Base-by-base conservation (phyloP, 1,140 invertebrate species). In the Spodoptera litura region DNA sequence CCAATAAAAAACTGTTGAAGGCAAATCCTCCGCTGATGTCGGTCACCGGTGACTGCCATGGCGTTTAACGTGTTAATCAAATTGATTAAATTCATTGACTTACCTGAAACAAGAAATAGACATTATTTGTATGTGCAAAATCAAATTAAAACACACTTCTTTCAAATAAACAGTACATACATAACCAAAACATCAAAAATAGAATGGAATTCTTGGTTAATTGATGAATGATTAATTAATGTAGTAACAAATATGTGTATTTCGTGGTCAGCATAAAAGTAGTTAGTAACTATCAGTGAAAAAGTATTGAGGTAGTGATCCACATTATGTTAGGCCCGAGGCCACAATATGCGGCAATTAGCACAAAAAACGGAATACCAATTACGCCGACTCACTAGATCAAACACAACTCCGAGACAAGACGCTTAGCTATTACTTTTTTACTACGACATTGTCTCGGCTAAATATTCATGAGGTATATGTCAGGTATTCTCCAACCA, bases 391-490 rank as follows among this genome's bases (percentile, higher is more conserved):
- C 25, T 56, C 51, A 38, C 52, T 71, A 71, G 27, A 56, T 55
- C 27, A 71, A 71, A 55, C 51, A 56, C 49, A 71, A 56, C 35
- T 4, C 27, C 13, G n/a, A 15, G 52, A 52, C 49, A 11, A 55
- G 27, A 27, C 13, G 25, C 49, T 31, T 15, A 55, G 55, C 35
- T 20, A 27, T 55, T 35, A 56, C 20, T 55, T 25, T 25, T 70
- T 68, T 25, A 52, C 20, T 71, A 55, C 68, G 20, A 15, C 11
- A 52, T 25, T 31, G 51, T 71, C 68, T 35, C 52, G n/a, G 49
- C n/a, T 71, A 71, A 71, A 56, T 71, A 71, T 71, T 71, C 68
- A 71, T 71, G 53, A 71, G n/a, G 13, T 55, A 35, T 13, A 49
- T 68, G 9, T 38, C 27, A 71, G 68, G 68, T 71, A 71, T 71